Evolutionary conservation across 2,888 invertebrate genomes (phyloP), one percentile per base, ranked within the genome.

Genomic region (Brachyptera putata): DNA sequence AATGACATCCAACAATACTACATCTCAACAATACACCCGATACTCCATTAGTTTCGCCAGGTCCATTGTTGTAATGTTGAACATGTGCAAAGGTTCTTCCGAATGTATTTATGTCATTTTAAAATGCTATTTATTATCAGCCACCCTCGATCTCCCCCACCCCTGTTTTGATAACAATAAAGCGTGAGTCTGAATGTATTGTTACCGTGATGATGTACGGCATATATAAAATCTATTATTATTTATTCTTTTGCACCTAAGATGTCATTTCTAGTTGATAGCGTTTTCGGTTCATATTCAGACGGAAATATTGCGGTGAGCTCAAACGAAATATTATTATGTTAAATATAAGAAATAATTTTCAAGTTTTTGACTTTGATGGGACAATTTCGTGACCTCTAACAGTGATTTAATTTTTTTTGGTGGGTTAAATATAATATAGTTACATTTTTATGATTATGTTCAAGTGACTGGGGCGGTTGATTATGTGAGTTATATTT

Each of bases 1-100:
- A 53, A 36, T 36, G 16, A 34, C 22, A 18, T n/a, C 30, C 49
- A 30, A 50, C 49, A 50, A 41, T 34, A 18, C 14, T 36, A 3
- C 14, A 11, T 22, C 53, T 13, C 34, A 53, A 36, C 34, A 53
- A 53, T 5, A 36, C 18, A 21, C 3, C 34, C n/a, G n/a, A n/a
- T n/a, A 53, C 34, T 53, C 53, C 53, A 53, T 53, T 53, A 53
- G 53, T 53, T 53, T 53, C 34, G 53, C 53, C 53, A 9, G 46
- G 24, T 7, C 22, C 21, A 11, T 24, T 46, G 24, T 46, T 21
- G n/a, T 1, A 11, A n/a, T n/a, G 4, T n/a, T 18, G 21, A 21
- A 24, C 46, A 22, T 46, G 1, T 46, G 22, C 24, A 46, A 22
- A 46, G n/a, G 9, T 16, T 9, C 22, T 53, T 34, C 3, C 22